A percentile compares a stretch with the other conserved stretches of the same genome.
These are phyloP conservation scores for Drusus annulatus DNA, from an alignment of 1,140 invertebrate species.

Conservation along the genomic window DNA sequence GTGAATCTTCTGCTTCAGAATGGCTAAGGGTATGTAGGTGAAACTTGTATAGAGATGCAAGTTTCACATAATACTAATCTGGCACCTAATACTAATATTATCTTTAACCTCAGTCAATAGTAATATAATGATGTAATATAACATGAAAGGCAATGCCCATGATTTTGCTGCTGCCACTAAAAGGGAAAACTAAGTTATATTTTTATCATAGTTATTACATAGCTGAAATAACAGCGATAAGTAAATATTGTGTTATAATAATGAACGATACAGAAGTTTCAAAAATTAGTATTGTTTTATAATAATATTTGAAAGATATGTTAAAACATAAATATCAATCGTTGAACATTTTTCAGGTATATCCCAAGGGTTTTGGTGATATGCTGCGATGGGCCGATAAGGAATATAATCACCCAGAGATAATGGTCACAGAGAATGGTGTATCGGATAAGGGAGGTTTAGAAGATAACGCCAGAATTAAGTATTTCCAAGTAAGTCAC, in stretches of 20 bases:
- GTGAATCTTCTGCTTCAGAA: slow-evolving; percentile 67
- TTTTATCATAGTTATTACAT: too few relatives aligned
- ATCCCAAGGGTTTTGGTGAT: slow-evolving; percentile 75
- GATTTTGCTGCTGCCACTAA: too few relatives aligned
- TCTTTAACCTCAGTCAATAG: too few relatives aligned
- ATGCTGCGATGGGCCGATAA: slow-evolving; percentile 74
- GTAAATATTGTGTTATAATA: too few relatives aligned
- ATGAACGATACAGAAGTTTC: too few relatives aligned
- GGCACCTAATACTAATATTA: too few relatives aligned
- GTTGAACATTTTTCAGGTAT: slow-evolving; percentile 61
- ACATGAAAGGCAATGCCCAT: too few relatives aligned
- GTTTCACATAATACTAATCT: background rate
- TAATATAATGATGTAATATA: too few relatives aligned
- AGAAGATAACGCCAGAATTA: slow-evolving; percentile 68
- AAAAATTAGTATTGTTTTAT: background rate
- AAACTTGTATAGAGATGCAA: slow-evolving; percentile 6
- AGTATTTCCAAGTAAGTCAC: slow-evolving; percentile 71
- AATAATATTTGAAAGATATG: background rate
- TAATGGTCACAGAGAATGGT: slow-evolving; percentile 80
- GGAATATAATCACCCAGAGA: slow-evolving; percentile 73
- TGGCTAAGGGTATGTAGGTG: slow-evolving; percentile 67
- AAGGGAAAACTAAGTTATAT: too few relatives aligned
- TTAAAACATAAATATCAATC: background rate
- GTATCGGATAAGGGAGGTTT: slow-evolving; percentile 67
- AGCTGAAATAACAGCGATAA: too few relatives aligned